These are phyloP conservation scores for Serranus cabrilla DNA, from an alignment of 2,797 vertebrate genomes.

Conservation along the genomic window DNA sequence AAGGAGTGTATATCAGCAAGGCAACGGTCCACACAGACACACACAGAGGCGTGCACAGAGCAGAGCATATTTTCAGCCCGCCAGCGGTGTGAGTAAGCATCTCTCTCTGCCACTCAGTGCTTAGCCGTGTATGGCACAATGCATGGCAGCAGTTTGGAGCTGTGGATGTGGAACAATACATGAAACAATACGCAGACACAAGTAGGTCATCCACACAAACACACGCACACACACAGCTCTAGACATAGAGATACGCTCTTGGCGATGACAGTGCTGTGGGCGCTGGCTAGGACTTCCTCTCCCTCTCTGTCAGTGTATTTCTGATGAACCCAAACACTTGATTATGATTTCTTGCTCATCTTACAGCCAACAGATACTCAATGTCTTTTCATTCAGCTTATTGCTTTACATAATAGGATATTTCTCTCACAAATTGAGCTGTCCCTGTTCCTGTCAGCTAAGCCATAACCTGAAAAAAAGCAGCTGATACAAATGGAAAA, in stretches of 20 bases:
- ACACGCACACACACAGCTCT: neutral
- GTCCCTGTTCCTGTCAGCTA: conserved; percentile 11
- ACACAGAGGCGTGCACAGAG: conserved; percentile 39
- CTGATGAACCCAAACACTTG: conserved; percentile 43
- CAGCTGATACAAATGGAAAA: conserved; percentile 12
- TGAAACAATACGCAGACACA: conserved; percentile 66
- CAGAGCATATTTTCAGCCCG: conserved; percentile 54
- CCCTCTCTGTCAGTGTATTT: conserved; percentile 37
- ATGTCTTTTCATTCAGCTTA: conserved; percentile 20
- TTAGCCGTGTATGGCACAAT: conserved; percentile 54
- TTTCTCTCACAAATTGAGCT: conserved; percentile 10
- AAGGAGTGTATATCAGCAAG: conserved; percentile 55
- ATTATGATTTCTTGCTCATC: conserved; percentile 37
- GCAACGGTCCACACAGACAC: conserved; percentile 40
- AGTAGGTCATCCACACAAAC: conserved; percentile 60
- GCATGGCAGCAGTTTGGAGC: conserved; percentile 59
- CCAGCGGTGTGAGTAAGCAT: conserved; percentile 66
- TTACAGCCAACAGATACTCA: conserved; percentile 21
- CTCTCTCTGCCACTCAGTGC: conserved; percentile 63
- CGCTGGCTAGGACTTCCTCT: conserved; percentile 9
- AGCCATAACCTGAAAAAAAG: neutral
- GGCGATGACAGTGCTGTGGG: conserved; percentile 8
- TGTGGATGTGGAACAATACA: conserved; percentile 59
- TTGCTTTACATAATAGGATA: conserved; percentile 23
- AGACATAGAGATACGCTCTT: conserved; percentile 30